phyloP scores from a whole-genome alignment of 2,797 vertebrate species.

The Mormyrops attenuatus region DNA sequence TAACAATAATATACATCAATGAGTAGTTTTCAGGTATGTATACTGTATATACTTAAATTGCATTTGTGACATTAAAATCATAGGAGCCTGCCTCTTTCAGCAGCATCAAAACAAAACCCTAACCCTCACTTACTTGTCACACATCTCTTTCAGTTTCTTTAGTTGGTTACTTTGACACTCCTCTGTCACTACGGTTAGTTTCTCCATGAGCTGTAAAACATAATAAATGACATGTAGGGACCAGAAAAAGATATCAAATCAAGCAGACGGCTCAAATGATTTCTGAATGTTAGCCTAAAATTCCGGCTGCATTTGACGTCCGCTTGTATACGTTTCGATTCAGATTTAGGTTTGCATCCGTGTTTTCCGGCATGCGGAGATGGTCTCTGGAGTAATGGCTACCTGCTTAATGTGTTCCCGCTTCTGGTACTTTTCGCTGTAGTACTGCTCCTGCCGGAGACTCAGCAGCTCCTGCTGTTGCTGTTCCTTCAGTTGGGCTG shows the following conservation, averaged over 20 bases:
- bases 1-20: neutral
- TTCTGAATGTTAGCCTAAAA: neutral
- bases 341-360: neutral
- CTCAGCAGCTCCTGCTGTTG: slow-evolving; percentile 91
- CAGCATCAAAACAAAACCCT: neutral
- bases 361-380: neutral
- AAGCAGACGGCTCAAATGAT: neutral
- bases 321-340: neutral
- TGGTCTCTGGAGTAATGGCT: neutral
- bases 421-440: slow-evolving; percentile 95
- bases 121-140: slow-evolving; percentile 76
- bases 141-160: slow-evolving; percentile 93
- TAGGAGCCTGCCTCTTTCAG: neutral
- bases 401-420: slow-evolving; percentile 94
- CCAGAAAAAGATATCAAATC: neutral
- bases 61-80: neutral
- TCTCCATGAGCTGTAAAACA: slow-evolving; percentile 79
- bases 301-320: neutral
- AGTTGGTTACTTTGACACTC: slow-evolving; percentile 84
- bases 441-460: slow-evolving; percentile 93
- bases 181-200: slow-evolving; percentile 81
- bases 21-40: neutral
- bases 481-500: slow-evolving; percentile 84
- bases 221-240: neutral
- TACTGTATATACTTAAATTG: neutral